These are phyloP conservation scores for Fulica atra DNA, from an alignment of 2,113 vertebrate genomes.

Conservation along the genomic window DNA sequence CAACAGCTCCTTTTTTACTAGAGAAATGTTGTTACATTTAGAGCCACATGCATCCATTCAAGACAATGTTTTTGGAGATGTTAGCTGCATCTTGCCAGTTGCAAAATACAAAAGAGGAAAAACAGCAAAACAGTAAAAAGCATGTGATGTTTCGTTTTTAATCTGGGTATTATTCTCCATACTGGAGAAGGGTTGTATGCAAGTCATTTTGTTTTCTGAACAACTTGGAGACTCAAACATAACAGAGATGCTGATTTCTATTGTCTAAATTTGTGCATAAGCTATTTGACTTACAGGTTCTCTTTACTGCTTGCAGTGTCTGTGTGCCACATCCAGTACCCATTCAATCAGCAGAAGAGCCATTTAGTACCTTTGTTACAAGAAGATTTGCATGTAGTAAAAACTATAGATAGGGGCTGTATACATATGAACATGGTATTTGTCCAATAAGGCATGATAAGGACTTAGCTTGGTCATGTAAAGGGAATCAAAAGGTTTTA, in stretches of 20 bases:
- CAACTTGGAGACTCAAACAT: neutral
- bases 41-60: neutral
- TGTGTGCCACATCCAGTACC: neutral
- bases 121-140: neutral
- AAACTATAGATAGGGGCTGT: neutral
- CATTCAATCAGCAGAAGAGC: neutral
- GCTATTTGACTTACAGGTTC: neutral
- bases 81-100: neutral
- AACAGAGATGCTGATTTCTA: neutral
- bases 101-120: neutral
- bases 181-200: neutral
- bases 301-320: neutral
- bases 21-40: neutral
- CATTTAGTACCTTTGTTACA: neutral
- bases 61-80: neutral
- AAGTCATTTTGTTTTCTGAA: neutral
- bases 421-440: neutral
- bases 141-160: neutral
- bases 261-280: neutral
- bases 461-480: neutral
- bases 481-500: neutral
- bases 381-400: neutral
- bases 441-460: neutral
- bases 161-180: neutral
- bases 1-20: neutral